Evolutionary conservation across 2,888 invertebrate species (phyloP), one percentile per base, ranked within the genome.

Genomic region (Rhingia campestris): DNA sequence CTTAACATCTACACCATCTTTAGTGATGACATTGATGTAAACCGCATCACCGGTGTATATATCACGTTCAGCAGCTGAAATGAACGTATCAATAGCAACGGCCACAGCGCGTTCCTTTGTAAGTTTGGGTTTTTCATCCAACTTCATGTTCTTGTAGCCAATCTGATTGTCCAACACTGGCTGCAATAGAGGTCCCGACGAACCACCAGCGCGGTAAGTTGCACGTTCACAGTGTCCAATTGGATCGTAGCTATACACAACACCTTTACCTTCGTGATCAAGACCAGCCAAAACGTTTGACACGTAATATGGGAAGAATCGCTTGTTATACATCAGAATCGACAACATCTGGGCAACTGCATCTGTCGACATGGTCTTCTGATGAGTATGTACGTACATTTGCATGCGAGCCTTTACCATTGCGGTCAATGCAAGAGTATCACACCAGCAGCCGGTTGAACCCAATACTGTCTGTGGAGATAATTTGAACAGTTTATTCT

Each of bases 301-400:
- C 30, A 99, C 96, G 90, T 99, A 99, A 91, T 99, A 99, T 0
- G 99, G 99, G 92, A 99, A 99, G 92, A 99, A 99, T 73, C 99
- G 94, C 88, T 97, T 97, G 91, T 98, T 96, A 90, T 99, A 99
- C 87, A 99, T 93, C 93, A 98, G 95, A 4, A 97, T 98, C 0
- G 99, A 97, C 12, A 99, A 92, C 96, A 99, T 96, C 92, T 99
- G 98, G 3, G 99, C 98, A 4, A 97, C 94, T 2, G 99, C 98
- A 66, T 96, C 95, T 0, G 99, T 97, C 0, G 96, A 93, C 97
- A 99, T 99, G 1, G 94, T 93, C 91, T 97, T 97, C 89, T 97
- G 95, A 92, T 99, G 99, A 86, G 97, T 97, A 90, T 99, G 98
- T 86, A 95, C 94, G 89, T 98, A 99, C 95, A 98, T 98, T 92